phyloP scores from a whole-genome alignment of 2,888 invertebrate genomes.

The Drosophila subsilvestris region DNA sequence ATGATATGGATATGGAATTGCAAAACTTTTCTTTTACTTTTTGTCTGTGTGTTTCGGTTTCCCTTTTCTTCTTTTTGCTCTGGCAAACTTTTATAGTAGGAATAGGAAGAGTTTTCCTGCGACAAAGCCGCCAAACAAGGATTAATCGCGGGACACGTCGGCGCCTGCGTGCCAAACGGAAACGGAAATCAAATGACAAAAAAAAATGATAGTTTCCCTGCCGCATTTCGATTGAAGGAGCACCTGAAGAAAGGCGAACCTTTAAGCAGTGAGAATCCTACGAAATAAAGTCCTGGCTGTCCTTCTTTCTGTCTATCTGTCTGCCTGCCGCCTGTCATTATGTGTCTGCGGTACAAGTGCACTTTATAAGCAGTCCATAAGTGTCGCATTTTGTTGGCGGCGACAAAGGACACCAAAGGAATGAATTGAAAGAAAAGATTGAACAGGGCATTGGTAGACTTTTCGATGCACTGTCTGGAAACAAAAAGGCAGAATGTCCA shows the following conservation, averaged over 20 bases:
- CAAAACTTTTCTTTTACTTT: conserved; percentile 72
- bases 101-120: conserved; percentile 38
- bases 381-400: conserved; percentile 70
- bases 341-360: conserved; percentile 40
- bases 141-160: conserved; percentile 71
- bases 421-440: conserved; percentile 22
- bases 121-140: conserved; percentile 64
- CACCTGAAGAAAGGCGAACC: conserved; percentile 49
- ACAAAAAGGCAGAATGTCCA: not conserved
- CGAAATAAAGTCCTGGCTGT: not conserved
- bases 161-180: conserved; percentile 65
- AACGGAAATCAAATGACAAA: conserved; percentile 55
- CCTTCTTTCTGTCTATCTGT: not conserved
- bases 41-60: conserved; percentile 20
- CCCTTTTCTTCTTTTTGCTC: conserved; percentile 25
- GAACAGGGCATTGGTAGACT: conserved; percentile 2
- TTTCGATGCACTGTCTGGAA: conserved; percentile 20
- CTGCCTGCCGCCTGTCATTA: conserved; percentile 1
- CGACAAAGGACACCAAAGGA: conserved; percentile 42
- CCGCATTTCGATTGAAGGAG: conserved; percentile 23
- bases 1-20: conserved; percentile 78
- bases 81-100: conserved; percentile 35
- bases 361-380: conserved; percentile 72
- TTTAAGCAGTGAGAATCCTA: conserved; percentile 40
- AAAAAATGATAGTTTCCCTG: conserved; percentile 25